phyloP scores from a whole-genome alignment of 2,888 invertebrate genomes.

The Empis livida region DNA sequence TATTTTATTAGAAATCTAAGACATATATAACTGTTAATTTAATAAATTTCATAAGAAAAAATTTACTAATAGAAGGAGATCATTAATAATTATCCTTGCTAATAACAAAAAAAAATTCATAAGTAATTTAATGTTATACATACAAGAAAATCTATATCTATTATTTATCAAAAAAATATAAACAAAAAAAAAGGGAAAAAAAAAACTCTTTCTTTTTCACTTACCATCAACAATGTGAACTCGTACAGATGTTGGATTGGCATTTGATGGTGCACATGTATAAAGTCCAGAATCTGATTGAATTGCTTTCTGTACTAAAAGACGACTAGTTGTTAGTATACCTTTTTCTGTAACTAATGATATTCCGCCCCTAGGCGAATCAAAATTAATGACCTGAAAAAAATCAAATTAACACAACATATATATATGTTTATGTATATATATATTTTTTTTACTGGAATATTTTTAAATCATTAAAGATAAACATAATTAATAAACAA shows the following conservation, averaged over 20 bases:
- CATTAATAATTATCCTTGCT: too few relatives aligned
- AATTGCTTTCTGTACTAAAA: slow-evolving; percentile 70
- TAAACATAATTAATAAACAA: background rate
- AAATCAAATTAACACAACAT: background rate
- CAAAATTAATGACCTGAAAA: slow-evolving; percentile 72
- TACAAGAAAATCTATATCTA: too few relatives aligned
- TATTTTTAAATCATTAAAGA: background rate
- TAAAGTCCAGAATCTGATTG: slow-evolving; percentile 70
- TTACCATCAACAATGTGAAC: slow-evolving; percentile 82
- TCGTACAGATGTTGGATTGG: slow-evolving; percentile 61
- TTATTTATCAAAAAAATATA: too few relatives aligned
- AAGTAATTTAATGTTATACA: too few relatives aligned
- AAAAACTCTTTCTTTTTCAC: slow-evolving; percentile 17
- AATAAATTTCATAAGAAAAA: too few relatives aligned
- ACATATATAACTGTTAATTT: too few relatives aligned
- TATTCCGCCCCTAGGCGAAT: slow-evolving; percentile 78
- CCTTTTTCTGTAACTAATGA: slow-evolving; percentile 80
- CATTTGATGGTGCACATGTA: slow-evolving; percentile 74
- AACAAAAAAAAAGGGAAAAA: too few relatives aligned
- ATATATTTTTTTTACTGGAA: too few relatives aligned
- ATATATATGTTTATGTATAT: too few relatives aligned
- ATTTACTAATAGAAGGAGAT: too few relatives aligned
- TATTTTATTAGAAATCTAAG: too few relatives aligned
- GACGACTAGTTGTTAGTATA: slow-evolving; percentile 65
- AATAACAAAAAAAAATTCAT: too few relatives aligned